Evolutionary conservation across 2,888 invertebrate species (phyloP), one percentile per base, ranked within the genome.

Genomic region (Meteorus cinctellus): DNA sequence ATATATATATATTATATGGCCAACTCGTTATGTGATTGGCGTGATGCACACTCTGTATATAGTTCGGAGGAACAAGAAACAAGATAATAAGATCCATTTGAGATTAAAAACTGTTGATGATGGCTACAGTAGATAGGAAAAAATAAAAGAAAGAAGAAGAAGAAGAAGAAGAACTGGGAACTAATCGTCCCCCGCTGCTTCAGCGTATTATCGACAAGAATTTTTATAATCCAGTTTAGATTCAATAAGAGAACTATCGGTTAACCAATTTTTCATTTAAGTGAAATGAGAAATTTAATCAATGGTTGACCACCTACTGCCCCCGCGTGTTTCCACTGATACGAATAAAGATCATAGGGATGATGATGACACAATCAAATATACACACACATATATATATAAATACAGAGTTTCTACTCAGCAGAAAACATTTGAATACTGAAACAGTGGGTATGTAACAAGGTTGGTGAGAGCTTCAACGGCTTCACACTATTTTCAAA

Each of bases 331-430:
- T 36, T 41, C 1, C 65, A 27, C 62, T 16, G 6, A n/a, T 60
- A 55, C 55, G n/a, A 16, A 16, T 31, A n/a, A 77, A 78, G 77
- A 77, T 76, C 55, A 73, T n/a, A 51, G 27, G 65, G 27, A 55
- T 55, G 19, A 48, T 48, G 45, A 16, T 48, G n/a, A 16, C 48
- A 48, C 48, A n/a, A n/a, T 48, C 16, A 16, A 16, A 12, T 41
- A 34, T 34, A 34, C 34, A 34, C 34, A 34, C 8, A 8, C 8
- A 41, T 41, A 2, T 48, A 14, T n/a, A 48, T n/a, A n/a, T 55
- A 55, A n/a, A 55, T n/a, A 24, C 4, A 19, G 5, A 55, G 55
- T 55, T 19, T 24, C 19, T 1, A 55, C n/a, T 55, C 0, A 2
- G 19, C n/a, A 4, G 19, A 55, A n/a, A 19, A 55, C 55, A 55